Percentiles rank a stretch among this genome's conserved stretches.
phyloP scores from a whole-genome alignment of 2,888 invertebrate species.

The Autographa pulchrina region DNA sequence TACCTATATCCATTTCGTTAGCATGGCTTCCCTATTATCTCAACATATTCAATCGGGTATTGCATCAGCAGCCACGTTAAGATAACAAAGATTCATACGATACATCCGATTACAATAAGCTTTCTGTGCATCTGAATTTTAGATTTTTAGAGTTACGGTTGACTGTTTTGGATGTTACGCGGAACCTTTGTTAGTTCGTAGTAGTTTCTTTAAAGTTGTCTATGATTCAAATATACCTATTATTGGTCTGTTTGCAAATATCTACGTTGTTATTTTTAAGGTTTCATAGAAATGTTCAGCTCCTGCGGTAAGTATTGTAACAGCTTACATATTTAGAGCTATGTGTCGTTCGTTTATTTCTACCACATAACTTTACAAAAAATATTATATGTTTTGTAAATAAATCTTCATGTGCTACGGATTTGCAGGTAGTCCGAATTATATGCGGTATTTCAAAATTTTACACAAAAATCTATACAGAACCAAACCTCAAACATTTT shows the following conservation, averaged over 20 bases:
- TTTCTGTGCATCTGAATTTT: constrained; percentile 55
- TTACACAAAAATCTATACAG: constrained; percentile 45
- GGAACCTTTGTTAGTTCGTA: not conserved
- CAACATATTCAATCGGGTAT: constrained; percentile 33
- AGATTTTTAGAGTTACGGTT: constrained; percentile 37
- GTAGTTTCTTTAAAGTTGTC: not conserved
- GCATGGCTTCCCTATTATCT: constrained; percentile 39
- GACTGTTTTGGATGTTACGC: not conserved
- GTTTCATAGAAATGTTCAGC: no score
- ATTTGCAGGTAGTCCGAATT: no score
- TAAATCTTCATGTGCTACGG: no score
- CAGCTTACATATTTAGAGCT: no score
- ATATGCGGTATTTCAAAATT: constrained; percentile 31
- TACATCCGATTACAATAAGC: constrained; percentile 63
- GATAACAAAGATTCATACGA: constrained; percentile 59
- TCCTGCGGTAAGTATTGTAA: no score
- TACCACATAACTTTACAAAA: no score
- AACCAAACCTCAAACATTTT: constrained; percentile 21
- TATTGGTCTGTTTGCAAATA: no score
- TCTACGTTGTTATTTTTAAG: no score
- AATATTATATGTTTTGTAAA: no score
- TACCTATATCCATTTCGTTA: constrained; percentile 6
- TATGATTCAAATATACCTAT: no score
- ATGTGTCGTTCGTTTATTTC: no score
- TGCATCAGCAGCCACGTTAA: constrained; percentile 50